Base-by-base conservation (phyloP, 2,113 vertebrate species). In the Amblyopsis rosae region DNA sequence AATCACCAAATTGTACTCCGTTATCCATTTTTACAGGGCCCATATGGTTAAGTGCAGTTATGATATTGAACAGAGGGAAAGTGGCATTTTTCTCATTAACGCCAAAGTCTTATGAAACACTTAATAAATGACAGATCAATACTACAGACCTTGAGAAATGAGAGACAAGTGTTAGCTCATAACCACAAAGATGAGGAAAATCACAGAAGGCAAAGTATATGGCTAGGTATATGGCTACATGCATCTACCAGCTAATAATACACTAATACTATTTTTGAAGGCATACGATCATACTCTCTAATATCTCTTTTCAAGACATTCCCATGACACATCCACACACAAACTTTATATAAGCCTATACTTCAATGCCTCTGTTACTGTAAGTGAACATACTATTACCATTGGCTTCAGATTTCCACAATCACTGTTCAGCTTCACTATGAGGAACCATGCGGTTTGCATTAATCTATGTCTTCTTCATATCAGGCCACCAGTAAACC, bases 381-480 rank as follows among this genome's bases (percentile, higher is more conserved):
- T 51, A 12, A 2, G 26, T 26, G 26, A 26, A 26, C 26, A 26
- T 51, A 51, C 12, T 26, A 26, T 26, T 26, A 26, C 26, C 26
- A 26, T 26, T 26, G 26, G 26, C 1, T 26, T 26, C 2, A 26
- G 26, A 26, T 26, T 26, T 26, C 26, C 26, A 26, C 26, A 26
- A 26, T 26, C 26, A 3, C 26, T 26, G 26, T 26, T 26, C 26
- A 75, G 77, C 61, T 33, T 70, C 51, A 41, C 35, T n/a, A 53
- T 69, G 78, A 75, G 73, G 82, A 67, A 75, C 63, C 68, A 53
- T 45, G 69, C 75, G 73, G 57, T 70, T 56, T 55, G 70, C 70
- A 76, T 59, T 60, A 50, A 71, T 35, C 61, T 16, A 12, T 56
- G 48, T 70, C 55, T 15, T 68, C 67, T 77, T 72, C 63, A 68